Evolutionary conservation across 2,888 invertebrate species (phyloP).

Genomic region (Tachina fera): DNA sequence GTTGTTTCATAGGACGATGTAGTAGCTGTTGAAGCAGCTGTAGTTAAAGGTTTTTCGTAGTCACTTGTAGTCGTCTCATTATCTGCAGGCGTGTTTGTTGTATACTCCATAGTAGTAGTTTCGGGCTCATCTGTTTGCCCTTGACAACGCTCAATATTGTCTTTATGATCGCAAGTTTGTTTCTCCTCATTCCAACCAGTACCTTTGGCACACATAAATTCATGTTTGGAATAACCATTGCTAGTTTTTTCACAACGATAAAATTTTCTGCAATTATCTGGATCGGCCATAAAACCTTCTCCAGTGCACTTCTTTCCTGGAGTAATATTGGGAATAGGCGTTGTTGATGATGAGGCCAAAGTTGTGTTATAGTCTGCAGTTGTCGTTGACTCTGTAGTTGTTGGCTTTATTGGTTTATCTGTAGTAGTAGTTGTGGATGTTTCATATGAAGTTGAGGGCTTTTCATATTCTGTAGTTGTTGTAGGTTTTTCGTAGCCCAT

Average conservation of each 20-base stretch:
- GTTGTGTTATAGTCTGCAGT: slow-evolving; percentile 73
- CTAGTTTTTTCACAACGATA: slow-evolving; percentile 85
- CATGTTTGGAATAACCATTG: slow-evolving; percentile 80
- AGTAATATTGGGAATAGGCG: slow-evolving; percentile 77
- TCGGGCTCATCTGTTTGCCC: slow-evolving; percentile 72
- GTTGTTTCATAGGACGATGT: too few species aligned
- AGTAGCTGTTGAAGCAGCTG: too few species aligned
- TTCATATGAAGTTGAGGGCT: slow-evolving; percentile 46
- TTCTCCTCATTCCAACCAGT: slow-evolving; percentile 87
- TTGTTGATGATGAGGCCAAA: slow-evolving; percentile 73
- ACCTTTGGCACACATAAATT: slow-evolving; percentile 86
- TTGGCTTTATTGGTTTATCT: slow-evolving; percentile 48
- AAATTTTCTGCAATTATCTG: slow-evolving; percentile 85
- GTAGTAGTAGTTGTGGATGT: slow-evolving; percentile 31
- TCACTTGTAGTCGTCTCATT: too few species aligned
- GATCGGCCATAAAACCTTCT: slow-evolving; percentile 87
- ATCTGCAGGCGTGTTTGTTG: too few species aligned
- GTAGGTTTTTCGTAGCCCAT: slow-evolving; percentile 59
- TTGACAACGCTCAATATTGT: slow-evolving; percentile 78
- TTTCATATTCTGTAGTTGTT: slow-evolving; percentile 47
- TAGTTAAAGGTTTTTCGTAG: too few species aligned
- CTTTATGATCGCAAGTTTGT: slow-evolving; percentile 85
- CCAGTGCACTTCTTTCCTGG: slow-evolving; percentile 83
- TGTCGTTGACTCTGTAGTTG: slow-evolving; percentile 42
- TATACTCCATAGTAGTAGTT: too few species aligned